phyloP scores from a whole-genome alignment of 2,797 vertebrate species.

The Argya squamiceps region DNA sequence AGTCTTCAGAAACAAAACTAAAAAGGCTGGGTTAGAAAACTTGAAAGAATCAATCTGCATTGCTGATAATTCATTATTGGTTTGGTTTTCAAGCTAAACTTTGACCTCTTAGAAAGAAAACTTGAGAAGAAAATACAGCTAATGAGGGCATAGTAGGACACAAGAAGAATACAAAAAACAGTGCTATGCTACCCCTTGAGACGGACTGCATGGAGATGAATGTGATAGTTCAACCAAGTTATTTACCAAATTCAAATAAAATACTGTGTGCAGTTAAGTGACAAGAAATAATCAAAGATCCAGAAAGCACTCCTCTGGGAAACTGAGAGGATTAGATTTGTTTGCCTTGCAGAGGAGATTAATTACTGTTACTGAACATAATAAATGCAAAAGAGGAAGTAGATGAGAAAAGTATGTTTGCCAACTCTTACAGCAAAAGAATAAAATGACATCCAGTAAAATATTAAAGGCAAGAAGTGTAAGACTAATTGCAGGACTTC shows the following conservation, averaged over 20 bases:
- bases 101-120: not conserved
- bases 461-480: not conserved
- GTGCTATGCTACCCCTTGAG: not conserved
- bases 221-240: not conserved
- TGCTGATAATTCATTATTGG: not conserved
- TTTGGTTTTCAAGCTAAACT: not conserved
- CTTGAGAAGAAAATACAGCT: not conserved
- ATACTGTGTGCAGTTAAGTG: not conserved
- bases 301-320: not conserved
- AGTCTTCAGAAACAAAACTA: not conserved
- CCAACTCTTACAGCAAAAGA: not conserved
- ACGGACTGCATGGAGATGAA: not conserved
- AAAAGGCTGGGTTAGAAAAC: not conserved
- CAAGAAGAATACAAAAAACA: not conserved
- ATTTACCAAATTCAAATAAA: not conserved
- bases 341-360: conserved; percentile 31
- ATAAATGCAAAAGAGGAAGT: not conserved
- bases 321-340: not conserved
- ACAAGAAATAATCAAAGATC: conserved; percentile 20
- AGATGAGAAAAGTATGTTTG: not conserved
- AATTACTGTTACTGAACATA: conserved; percentile 3
- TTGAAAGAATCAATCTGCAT: not conserved
- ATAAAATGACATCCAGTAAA: not conserved
- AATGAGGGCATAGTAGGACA: not conserved
- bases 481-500: not conserved